Percentiles rank a stretch among this genome's conserved stretches.
phyloP scores from a whole-genome alignment of 2,797 vertebrate genomes.

The Spheniscus humboldti region DNA sequence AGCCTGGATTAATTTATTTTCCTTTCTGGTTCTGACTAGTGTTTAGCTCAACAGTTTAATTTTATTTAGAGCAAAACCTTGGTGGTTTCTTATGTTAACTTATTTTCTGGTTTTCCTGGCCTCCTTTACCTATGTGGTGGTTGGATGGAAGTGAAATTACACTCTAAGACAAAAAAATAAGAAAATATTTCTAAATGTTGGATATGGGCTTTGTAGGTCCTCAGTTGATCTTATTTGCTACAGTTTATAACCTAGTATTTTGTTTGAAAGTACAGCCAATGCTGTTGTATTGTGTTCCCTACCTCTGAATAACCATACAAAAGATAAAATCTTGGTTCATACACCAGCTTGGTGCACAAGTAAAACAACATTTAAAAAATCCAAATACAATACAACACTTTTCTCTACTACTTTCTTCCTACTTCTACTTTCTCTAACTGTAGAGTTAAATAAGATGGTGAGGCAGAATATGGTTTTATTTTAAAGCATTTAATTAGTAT shows the following conservation, averaged over 20 bases:
- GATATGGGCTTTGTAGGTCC: neutral
- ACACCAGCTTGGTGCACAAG: neutral
- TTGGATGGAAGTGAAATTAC: neutral
- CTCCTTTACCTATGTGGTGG: neutral
- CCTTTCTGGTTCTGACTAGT: neutral
- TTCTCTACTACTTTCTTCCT: neutral
- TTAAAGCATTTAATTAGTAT: neutral
- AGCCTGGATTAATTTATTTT: neutral
- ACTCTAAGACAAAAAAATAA: neutral
- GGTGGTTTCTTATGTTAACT: neutral
- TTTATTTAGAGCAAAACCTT: neutral
- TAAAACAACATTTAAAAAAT: neutral
- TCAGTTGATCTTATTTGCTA: neutral
- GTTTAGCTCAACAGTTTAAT: neutral
- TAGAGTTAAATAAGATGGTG: neutral
- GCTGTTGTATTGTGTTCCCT: neutral
- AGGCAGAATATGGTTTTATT: neutral
- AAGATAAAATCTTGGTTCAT: neutral
- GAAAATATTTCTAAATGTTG: neutral
- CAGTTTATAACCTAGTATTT: neutral
- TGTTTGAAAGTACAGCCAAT: neutral
- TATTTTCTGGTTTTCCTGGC: neutral
- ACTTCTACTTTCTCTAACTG: neutral
- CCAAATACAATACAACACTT: neutral
- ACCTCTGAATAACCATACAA: neutral